Percentiles rank a stretch among this genome's conserved stretches.
Evolutionary conservation across 2,888 invertebrate genomes (phyloP).

Genomic region (Eubasilissa splendida): DNA sequence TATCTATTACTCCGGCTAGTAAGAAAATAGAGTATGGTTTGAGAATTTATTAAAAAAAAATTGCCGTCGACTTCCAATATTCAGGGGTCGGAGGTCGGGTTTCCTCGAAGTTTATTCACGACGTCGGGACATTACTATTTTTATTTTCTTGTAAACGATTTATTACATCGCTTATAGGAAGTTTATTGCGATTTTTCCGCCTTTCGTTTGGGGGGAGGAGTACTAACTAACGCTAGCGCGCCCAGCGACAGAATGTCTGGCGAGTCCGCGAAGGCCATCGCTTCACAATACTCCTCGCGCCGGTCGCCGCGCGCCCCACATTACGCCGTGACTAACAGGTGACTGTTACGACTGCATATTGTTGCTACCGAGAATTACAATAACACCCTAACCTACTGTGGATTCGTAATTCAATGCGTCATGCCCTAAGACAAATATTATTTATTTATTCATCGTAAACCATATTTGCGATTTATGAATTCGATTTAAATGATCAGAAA

Average conservation of each 20-base stretch:
- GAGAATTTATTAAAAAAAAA: too few relatives aligned
- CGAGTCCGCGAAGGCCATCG: background rate
- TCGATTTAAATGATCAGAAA: too few relatives aligned
- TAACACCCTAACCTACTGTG: background rate
- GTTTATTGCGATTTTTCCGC: background rate
- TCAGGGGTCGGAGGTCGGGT: constrained; percentile 3
- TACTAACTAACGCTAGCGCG: background rate
- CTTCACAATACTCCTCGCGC: background rate
- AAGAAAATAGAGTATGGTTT: too few relatives aligned
- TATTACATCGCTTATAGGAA: background rate
- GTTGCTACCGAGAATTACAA: background rate
- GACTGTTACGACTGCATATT: background rate
- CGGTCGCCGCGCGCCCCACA: background rate
- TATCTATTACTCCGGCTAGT: too few relatives aligned
- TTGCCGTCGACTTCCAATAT: background rate
- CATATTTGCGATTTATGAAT: too few relatives aligned
- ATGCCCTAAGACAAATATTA: too few relatives aligned
- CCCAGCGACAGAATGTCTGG: constrained; percentile 23
- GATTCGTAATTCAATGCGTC: background rate
- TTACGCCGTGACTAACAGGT: constrained; percentile 17
- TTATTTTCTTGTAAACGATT: constrained; percentile 8
- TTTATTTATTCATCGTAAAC: too few relatives aligned
- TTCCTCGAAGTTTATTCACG: background rate
- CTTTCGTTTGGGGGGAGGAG: background rate
- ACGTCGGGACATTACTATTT: background rate